Evolutionary conservation across 2,888 invertebrate genomes (phyloP).

Genomic region (Zeuzera pyrina): DNA sequence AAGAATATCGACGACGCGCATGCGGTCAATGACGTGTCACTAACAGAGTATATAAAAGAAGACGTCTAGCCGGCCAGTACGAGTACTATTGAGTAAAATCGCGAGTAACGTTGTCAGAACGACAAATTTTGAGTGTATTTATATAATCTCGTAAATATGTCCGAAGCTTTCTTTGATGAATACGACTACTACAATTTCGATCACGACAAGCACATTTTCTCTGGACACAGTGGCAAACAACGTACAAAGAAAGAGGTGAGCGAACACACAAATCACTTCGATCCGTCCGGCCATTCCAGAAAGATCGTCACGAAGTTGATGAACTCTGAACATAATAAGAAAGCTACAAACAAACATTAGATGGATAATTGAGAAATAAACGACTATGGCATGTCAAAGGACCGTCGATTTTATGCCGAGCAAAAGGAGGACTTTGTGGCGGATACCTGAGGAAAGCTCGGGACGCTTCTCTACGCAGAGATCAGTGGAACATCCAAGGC

Average conservation of each 20-base stretch:
- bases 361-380: slow-evolving; percentile 19
- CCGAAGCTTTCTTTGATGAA: slow-evolving; percentile 88
- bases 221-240: slow-evolving; percentile 92
- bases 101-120: slow-evolving; percentile 34
- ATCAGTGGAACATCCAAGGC: slow-evolving; percentile 61
- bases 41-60: slow-evolving; percentile 40
- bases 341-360: slow-evolving; percentile 55
- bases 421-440: slow-evolving; percentile 60
- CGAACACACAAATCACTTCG: slow-evolving; percentile 92
- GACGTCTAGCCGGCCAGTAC: slow-evolving; percentile 21
- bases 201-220: slow-evolving; percentile 90
- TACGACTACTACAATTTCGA: slow-evolving; percentile 97
- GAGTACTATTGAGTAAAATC: slow-evolving; percentile 42
- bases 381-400: slow-evolving; percentile 60
- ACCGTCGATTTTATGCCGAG: slow-evolving; percentile 45
- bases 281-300: slow-evolving; percentile 94
- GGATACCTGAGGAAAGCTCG: slow-evolving; percentile 53
- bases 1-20: slow-evolving; percentile 63
- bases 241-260: slow-evolving; percentile 90
- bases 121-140: slow-evolving; percentile 30
- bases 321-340: slow-evolving; percentile 88
- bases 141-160: slow-evolving; percentile 74
- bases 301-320: slow-evolving; percentile 90
- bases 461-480: slow-evolving; percentile 46
- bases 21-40: slow-evolving; percentile 66